These are phyloP conservation scores for Sebastes ruberrimus DNA, from an alignment of 2,797 vertebrate genomes.

Conservation along the genomic window DNA sequence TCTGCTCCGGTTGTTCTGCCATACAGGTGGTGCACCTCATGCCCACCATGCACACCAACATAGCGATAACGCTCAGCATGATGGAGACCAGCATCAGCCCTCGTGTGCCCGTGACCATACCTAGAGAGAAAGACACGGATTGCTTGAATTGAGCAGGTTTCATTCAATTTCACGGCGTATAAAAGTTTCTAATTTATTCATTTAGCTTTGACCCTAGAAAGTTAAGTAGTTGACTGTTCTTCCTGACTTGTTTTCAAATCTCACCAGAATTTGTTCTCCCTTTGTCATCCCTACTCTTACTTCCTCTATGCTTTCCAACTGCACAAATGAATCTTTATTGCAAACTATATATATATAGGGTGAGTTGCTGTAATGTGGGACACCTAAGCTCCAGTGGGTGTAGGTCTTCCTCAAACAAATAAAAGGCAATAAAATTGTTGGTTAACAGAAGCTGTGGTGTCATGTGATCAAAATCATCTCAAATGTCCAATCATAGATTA, in stretches of 20 bases:
- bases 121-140: conserved; percentile 67
- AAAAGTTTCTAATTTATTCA: neutral
- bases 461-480: too few species aligned
- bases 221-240: too few species aligned
- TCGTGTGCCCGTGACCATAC: conserved; percentile 86
- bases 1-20: conserved; percentile 84
- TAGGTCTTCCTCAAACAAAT: too few species aligned
- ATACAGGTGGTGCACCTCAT: conserved; percentile 95
- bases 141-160: neutral
- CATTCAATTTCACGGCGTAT: neutral
- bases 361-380: too few species aligned
- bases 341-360: neutral
- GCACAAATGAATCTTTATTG: neutral
- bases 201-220: neutral
- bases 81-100: conserved; percentile 91
- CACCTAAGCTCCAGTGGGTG: too few species aligned
- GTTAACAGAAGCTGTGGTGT: too few species aligned
- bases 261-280: neutral
- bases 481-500: too few species aligned
- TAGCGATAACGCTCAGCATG: conserved; percentile 80
- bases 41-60: conserved; percentile 84
- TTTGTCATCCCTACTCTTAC: neutral
- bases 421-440: too few species aligned
- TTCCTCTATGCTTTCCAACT: neutral
- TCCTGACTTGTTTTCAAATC: neutral